These are phyloP conservation scores for Caradrina clavipalpis DNA, from an alignment of 2,888 invertebrate species.

Conservation along the genomic window DNA sequence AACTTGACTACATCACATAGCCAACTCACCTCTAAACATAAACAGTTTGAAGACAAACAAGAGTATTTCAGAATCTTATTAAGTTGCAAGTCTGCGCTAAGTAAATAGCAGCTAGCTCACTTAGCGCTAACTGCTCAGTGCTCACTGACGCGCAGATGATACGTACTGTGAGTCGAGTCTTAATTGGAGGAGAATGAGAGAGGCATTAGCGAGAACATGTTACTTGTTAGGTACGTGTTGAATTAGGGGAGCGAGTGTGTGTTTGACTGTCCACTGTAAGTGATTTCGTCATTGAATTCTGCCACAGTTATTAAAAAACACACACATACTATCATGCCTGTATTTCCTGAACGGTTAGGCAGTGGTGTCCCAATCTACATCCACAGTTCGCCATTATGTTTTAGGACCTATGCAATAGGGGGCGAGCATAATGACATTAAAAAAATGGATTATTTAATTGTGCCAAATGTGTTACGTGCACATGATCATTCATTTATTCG, in stretches of 20 bases:
- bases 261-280: neutral
- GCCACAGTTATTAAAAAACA: too few species aligned
- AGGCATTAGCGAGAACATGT: neutral
- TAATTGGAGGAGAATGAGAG: conserved; percentile 34
- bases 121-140: conserved; percentile 1
- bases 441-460: too few species aligned
- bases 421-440: too few species aligned
- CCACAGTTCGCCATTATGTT: too few species aligned
- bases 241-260: neutral
- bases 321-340: too few species aligned
- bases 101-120: conserved; percentile 31
- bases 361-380: too few species aligned
- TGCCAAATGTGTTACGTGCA: too few species aligned
- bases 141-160: conserved; percentile 5
- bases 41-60: conserved; percentile 7
- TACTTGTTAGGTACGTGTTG: neutral
- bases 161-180: conserved; percentile 16
- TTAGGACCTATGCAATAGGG: too few species aligned
- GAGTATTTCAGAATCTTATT: conserved; percentile 25
- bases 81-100: conserved; percentile 20
- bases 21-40: neutral
- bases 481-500: too few species aligned
- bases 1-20: neutral
- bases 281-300: too few species aligned
- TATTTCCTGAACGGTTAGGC: too few species aligned